These are phyloP conservation scores for Heterochromis multidens DNA, from an alignment of 2,113 vertebrate genomes.

Conservation along the genomic window DNA sequence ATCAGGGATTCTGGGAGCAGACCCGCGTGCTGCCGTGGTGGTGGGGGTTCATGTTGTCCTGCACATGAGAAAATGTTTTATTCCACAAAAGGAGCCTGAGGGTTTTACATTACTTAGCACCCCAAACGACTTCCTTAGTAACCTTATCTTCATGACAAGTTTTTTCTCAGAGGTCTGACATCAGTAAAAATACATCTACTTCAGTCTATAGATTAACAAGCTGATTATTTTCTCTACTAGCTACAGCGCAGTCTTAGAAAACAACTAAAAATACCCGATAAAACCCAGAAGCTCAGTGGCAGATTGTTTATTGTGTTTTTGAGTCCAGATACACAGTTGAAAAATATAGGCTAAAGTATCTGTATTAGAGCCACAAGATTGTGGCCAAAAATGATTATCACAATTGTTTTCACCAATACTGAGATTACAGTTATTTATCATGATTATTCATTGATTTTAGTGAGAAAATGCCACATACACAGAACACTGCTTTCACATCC, in stretches of 20 bases:
- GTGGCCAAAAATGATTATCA: too few relatives aligned
- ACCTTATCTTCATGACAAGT: not conserved
- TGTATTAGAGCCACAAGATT: too few relatives aligned
- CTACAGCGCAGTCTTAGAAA: not conserved
- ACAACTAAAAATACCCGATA: not conserved
- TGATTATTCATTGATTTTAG: too few relatives aligned
- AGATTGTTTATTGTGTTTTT: not conserved
- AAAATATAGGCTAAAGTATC: not conserved
- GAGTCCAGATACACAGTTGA: not conserved
- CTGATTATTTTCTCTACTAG: not conserved
- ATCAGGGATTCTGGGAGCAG: conserved; percentile 96
- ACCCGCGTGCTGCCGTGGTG: conserved; percentile 94
- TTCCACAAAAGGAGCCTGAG: not conserved
- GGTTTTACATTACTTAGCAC: not conserved
- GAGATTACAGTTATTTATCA: not conserved
- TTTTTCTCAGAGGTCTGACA: not conserved
- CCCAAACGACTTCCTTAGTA: conserved; percentile 2
- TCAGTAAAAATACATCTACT: not conserved
- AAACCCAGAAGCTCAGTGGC: not conserved
- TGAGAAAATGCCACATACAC: too few relatives aligned
- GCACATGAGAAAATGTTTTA: not conserved
- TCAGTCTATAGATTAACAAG: not conserved
- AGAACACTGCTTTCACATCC: not conserved
- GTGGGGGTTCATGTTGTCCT: conserved; percentile 95
- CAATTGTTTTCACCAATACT: not conserved